These are phyloP conservation scores for Empidonax alnorum DNA, from an alignment of 2,113 vertebrate genomes.

Conservation along the genomic window DNA sequence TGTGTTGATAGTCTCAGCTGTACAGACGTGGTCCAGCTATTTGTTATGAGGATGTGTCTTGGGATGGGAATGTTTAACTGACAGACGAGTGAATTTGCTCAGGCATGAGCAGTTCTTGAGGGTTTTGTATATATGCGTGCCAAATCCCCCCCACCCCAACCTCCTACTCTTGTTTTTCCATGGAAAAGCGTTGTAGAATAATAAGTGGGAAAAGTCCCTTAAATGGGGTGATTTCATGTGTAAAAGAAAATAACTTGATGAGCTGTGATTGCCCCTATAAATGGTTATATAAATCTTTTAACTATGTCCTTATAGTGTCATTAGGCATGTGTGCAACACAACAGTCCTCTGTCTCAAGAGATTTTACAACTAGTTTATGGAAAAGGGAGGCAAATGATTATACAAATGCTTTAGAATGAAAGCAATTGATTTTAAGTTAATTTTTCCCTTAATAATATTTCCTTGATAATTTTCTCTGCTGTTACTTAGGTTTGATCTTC, in stretches of 20 bases:
- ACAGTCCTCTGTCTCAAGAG: slow-evolving; percentile 44
- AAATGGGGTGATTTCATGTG: not conserved
- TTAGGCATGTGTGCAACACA: not conserved
- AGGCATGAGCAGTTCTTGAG: not conserved
- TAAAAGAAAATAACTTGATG: slow-evolving; percentile 37
- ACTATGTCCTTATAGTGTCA: not conserved
- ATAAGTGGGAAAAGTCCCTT: not conserved
- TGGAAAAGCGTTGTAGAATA: not conserved
- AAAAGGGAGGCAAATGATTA: slow-evolving; percentile 14
- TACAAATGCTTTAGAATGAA: slow-evolving; percentile 39
- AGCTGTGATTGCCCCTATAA: slow-evolving; percentile 8
- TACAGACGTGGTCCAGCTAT: slow-evolving; percentile 42
- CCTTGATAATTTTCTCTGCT: not conserved
- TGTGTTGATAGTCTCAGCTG: not conserved
- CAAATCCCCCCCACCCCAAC: not conserved
- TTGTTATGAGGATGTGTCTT: slow-evolving; percentile 44
- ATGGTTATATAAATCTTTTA: slow-evolving; percentile 29
- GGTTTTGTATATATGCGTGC: not conserved
- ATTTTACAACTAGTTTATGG: slow-evolving; percentile 43
- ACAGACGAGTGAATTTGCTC: not conserved
- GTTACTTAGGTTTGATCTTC: slow-evolving; percentile 2
- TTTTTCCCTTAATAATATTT: slow-evolving; percentile 15
- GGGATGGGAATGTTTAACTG: slow-evolving; percentile 20
- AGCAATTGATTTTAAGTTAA: slow-evolving; percentile 34
- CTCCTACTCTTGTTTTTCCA: not conserved